Base-by-base conservation (phyloP, 2,113 vertebrate species). In the Cisticola juncidis region DNA sequence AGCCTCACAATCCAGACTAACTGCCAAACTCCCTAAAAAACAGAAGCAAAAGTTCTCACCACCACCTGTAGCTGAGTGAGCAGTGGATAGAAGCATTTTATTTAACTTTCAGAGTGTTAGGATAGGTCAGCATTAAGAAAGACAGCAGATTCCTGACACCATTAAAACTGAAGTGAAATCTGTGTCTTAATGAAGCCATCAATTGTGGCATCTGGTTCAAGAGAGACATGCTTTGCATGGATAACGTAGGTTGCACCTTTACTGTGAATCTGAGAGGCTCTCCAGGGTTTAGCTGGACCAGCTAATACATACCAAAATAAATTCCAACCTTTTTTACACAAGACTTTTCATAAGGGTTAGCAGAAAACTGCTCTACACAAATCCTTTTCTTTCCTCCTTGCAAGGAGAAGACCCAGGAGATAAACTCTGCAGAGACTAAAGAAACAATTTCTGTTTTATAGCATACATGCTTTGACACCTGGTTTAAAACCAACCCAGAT, bases 401-500 rank as follows among this genome's bases (percentile, higher is more conserved):
- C 85, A 74, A 88, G 89, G 76, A 92, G 53, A 87, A 93, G 85
- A 73, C 92, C 76, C 92, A 88, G 76, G 90, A 95, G 92, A 95
- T 86, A 93, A 94, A 95, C 88, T 88, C 95, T 88, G 88, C 82
- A 74, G 92, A 95, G 90, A 94, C 76, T 18, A 83, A 40, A 74
- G 81, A 90, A 88, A 95, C 76, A 90, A 78, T 60, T 92, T 92
- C 88, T 94, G 86, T 22, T 94, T 86, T 86, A 74, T 87, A 94
- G 87, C 72, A 86, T 79, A 88, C 73, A 57, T 25, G 79, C 76
- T 82, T 86, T 88, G 82, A 95, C 95, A 96, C 94, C 86, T 95
- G 86, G 82, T 95, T 96, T 90, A 96, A 95, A 92, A 95, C 72
- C 88, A 86, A 60, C 44, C 48, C 85, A 79, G 80, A 92, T 74